These are phyloP conservation scores for Caenorhabditis sp. DNA, from an alignment of 2,888 invertebrate species.

Conservation along the genomic window DNA sequence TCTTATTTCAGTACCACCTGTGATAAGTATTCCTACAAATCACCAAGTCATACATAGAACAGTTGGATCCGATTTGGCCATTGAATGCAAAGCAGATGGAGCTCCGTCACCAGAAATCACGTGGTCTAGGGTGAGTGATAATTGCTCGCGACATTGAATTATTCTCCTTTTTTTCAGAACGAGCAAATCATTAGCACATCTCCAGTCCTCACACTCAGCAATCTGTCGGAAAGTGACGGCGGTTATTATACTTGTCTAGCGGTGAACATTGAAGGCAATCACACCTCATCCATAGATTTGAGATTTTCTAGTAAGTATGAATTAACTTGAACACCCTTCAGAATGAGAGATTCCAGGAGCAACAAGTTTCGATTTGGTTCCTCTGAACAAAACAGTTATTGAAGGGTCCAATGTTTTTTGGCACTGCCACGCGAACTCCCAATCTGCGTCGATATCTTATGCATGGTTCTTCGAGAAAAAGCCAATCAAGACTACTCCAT, in stretches of 20 bases:
- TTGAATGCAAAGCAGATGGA: constrained; percentile 76
- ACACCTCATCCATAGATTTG: constrained; percentile 67
- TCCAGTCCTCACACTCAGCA: constrained; percentile 61
- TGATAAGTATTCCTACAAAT: constrained; percentile 60
- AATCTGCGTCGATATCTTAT: constrained; percentile 76
- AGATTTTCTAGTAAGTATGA: constrained; percentile 75
- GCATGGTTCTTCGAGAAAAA: constrained; percentile 77
- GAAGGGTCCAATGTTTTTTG: constrained; percentile 80
- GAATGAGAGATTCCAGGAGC: constrained; percentile 58
- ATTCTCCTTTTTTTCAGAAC: constrained; percentile 55
- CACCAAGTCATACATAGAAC: constrained; percentile 57
- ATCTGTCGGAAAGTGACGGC: constrained; percentile 63
- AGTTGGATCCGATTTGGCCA: constrained; percentile 44
- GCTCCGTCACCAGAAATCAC: constrained; percentile 77
- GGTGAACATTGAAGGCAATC: constrained; percentile 77
- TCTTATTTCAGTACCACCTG: constrained; percentile 67
- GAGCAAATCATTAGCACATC: constrained; percentile 71
- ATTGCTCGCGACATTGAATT: too few relatives aligned
- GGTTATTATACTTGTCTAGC: constrained; percentile 80
- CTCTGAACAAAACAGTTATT: constrained; percentile 78
- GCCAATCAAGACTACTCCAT: constrained; percentile 74
- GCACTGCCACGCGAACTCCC: constrained; percentile 80
- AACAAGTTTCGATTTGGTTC: constrained; percentile 70
- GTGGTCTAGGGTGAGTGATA: constrained; percentile 73
- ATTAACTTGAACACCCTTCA: background rate